Percentiles rank a stretch among this genome's conserved stretches.
phyloP scores from a whole-genome alignment of 1,140 invertebrate species.

The Antheraea mylitta region DNA sequence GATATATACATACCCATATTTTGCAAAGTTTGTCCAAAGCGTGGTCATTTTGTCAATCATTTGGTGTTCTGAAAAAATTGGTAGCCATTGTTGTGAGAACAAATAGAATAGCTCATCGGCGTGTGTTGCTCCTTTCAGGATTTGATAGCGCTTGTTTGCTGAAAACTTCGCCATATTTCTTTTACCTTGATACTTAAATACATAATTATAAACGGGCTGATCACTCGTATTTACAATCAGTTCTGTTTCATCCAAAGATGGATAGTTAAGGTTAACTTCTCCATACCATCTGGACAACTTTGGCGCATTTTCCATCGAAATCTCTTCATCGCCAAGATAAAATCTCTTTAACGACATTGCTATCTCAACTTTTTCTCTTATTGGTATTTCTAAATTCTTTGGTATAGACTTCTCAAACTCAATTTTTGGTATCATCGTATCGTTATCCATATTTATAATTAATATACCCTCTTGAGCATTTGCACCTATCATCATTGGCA shows the following conservation, averaged over 20 bases:
- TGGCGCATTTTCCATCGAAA: constrained; percentile 26
- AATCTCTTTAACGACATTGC: constrained; percentile 32
- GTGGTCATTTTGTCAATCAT: constrained; percentile 59
- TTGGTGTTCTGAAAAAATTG: constrained; percentile 39
- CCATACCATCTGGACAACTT: constrained; percentile 46
- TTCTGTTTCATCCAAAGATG: constrained; percentile 46
- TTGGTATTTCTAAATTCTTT: constrained; percentile 43
- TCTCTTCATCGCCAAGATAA: constrained; percentile 38
- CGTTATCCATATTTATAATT: constrained; percentile 43
- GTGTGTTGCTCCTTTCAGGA: constrained; percentile 51
- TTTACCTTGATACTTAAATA: constrained; percentile 50
- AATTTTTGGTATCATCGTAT: constrained; percentile 42
- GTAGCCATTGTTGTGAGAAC: constrained; percentile 41
- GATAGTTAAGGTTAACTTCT: constrained; percentile 44
- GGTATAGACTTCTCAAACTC: constrained; percentile 43
- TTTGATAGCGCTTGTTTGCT: constrained; percentile 5
- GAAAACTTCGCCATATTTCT: constrained; percentile 42
- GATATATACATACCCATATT: too few relatives aligned
- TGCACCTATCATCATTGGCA: constrained; percentile 54
- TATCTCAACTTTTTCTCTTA: constrained; percentile 26
- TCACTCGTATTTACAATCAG: constrained; percentile 41
- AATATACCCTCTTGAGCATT: constrained; percentile 56
- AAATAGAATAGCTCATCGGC: constrained; percentile 68
- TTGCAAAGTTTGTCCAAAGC: constrained; percentile 69
- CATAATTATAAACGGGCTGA: constrained; percentile 52